A percentile compares a stretch with the other conserved stretches of the same genome.
phyloP scores from a whole-genome alignment of 2,888 invertebrate genomes.

The Notocelia uddmanniana region DNA sequence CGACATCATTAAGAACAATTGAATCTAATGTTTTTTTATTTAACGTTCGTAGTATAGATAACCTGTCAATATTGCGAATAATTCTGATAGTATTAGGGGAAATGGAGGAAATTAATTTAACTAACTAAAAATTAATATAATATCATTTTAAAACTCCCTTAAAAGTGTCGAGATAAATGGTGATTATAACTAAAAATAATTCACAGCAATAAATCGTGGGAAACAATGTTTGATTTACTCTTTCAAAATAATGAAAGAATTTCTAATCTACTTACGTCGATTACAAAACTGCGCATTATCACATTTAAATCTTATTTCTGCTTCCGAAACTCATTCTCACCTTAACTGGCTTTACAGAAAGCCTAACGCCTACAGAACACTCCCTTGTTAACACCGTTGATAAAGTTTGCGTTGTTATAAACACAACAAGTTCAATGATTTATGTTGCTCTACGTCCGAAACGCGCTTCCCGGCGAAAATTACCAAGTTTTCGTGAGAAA shows the following conservation, averaged over 20 bases:
- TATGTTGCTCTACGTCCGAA: constrained; percentile 69
- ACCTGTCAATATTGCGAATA: background rate
- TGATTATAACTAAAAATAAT: too few relatives aligned
- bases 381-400: constrained; percentile 40
- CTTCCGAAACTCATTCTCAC: constrained; percentile 30
- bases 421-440: constrained; percentile 71
- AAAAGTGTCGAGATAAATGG: too few relatives aligned
- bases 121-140: too few relatives aligned
- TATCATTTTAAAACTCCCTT: too few relatives aligned
- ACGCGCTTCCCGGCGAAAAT: constrained; percentile 62
- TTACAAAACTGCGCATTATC: constrained; percentile 6
- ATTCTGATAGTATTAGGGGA: background rate
- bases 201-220: too few relatives aligned
- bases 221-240: too few relatives aligned
- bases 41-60: too few relatives aligned
- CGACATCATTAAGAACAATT: too few relatives aligned
- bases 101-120: background rate
- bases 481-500: constrained; percentile 75
- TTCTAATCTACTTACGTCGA: background rate
- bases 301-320: constrained; percentile 25
- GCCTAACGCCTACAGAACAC: constrained; percentile 20
- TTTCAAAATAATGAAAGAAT: background rate
- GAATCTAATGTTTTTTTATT: too few relatives aligned
- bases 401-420: constrained; percentile 63
- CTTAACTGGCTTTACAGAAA: constrained; percentile 19